These are phyloP conservation scores for Egretta garzetta DNA, from an alignment of 2,113 vertebrate genomes.

Conservation along the genomic window DNA sequence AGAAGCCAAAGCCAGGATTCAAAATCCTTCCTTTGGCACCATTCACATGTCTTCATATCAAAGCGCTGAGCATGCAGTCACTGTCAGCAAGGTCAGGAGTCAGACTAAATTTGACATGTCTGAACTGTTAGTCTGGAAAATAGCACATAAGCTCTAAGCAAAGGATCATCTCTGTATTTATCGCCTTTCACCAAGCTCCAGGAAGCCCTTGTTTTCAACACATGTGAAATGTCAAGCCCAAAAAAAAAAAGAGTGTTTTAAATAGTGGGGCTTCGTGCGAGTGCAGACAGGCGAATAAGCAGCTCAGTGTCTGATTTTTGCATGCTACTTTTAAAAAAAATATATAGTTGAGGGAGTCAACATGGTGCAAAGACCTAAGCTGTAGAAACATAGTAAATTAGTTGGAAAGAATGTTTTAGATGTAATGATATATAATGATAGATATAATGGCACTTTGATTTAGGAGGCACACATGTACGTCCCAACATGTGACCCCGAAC, in stretches of 20 bases:
- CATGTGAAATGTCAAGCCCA: neutral
- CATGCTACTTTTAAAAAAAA: neutral
- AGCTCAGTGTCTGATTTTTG: neutral
- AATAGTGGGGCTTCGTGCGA: neutral
- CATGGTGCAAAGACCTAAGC: neutral
- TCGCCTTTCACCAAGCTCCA: neutral
- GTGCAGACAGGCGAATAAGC: neutral
- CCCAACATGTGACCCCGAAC: neutral
- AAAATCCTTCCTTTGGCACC: neutral
- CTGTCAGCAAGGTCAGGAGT: neutral
- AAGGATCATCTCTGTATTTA: neutral
- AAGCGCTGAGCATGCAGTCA: rapidly evolving
- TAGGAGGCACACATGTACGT: neutral
- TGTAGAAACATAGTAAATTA: neutral
- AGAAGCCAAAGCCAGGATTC: neutral
- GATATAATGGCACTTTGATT: neutral
- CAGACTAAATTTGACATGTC: neutral
- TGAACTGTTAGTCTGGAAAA: neutral
- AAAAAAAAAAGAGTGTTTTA: neutral
- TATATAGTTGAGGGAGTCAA: neutral
- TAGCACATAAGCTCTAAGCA: neutral
- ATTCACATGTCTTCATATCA: neutral
- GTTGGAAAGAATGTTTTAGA: neutral
- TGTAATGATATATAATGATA: no score
- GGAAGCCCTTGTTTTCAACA: neutral